phyloP scores from a whole-genome alignment of 2,888 invertebrate species.

The Leptinotarsa juncta region DNA sequence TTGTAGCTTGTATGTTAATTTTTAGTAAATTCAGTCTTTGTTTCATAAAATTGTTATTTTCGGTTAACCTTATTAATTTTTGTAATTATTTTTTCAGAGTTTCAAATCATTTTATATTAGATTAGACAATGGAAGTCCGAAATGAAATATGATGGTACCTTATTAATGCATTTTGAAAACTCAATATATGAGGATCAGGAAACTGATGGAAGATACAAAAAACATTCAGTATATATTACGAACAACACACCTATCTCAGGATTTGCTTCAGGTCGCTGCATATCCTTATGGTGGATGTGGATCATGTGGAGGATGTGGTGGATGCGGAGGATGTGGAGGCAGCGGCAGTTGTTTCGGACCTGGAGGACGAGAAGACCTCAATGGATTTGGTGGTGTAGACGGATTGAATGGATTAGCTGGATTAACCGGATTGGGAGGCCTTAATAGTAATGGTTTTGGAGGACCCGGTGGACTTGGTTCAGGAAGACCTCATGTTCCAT shows the following conservation, averaged over 20 bases:
- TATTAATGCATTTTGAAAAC: neutral
- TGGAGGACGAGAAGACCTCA: neutral
- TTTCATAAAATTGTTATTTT: too few relatives aligned
- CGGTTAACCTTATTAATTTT: too few relatives aligned
- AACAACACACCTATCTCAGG: neutral
- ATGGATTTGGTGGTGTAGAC: neutral
- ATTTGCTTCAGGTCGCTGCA: neutral
- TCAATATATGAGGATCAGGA: too few relatives aligned
- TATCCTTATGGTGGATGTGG: constrained; percentile 6
- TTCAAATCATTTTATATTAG: too few relatives aligned
- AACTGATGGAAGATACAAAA: too few relatives aligned
- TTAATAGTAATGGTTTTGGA: neutral
- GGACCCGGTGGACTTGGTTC: neutral
- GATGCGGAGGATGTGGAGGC: neutral
- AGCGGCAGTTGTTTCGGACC: neutral
- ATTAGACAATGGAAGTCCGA: too few relatives aligned
- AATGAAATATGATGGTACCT: too few relatives aligned
- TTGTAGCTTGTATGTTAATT: too few relatives aligned
- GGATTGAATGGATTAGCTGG: neutral
- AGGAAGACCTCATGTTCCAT: constrained; percentile 45
- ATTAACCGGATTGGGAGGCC: constrained; percentile 12
- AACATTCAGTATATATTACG: neutral
- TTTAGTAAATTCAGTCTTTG: too few relatives aligned
- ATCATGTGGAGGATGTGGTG: constrained; percentile 9
- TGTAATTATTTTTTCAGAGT: too few relatives aligned